Evolutionary conservation across 2,888 invertebrate species (phyloP).

Genomic region (Galerucella pusilla): DNA sequence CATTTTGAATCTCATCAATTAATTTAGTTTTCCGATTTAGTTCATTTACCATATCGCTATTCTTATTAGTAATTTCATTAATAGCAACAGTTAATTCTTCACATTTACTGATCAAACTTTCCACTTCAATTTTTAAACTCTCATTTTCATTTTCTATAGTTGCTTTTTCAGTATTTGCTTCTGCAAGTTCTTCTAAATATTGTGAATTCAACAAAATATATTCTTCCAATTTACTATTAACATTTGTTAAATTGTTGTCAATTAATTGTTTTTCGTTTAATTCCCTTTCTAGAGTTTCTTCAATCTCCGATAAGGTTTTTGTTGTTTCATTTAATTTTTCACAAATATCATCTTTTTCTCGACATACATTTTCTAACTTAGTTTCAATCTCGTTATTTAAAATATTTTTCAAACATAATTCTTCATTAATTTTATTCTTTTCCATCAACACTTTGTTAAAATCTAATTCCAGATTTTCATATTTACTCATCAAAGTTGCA

Average conservation of each 20-base stretch:
- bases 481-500: conserved; percentile 6
- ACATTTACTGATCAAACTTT: neutral
- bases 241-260: neutral
- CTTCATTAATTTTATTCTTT: neutral
- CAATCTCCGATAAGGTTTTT: neutral
- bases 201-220: conserved; percentile 1
- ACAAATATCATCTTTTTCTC: neutral
- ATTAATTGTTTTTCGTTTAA: neutral
- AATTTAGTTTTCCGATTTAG: conserved; percentile 17
- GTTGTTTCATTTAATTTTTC: neutral
- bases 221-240: neutral
- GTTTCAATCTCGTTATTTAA: neutral
- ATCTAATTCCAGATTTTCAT: neutral
- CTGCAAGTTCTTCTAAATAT: neutral
- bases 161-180: neutral
- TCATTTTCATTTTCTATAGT: conserved; percentile 11
- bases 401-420: neutral
- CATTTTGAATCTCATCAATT: neutral
- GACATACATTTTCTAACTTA: neutral
- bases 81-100: neutral
- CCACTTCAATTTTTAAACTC: conserved; percentile 5
- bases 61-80: conserved; percentile 1
- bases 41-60: neutral
- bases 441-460: neutral
- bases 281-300: neutral